These are phyloP conservation scores for Platygyra sinensis DNA, from an alignment of 64 coral and sea anemone species.

Conservation along the genomic window DNA sequence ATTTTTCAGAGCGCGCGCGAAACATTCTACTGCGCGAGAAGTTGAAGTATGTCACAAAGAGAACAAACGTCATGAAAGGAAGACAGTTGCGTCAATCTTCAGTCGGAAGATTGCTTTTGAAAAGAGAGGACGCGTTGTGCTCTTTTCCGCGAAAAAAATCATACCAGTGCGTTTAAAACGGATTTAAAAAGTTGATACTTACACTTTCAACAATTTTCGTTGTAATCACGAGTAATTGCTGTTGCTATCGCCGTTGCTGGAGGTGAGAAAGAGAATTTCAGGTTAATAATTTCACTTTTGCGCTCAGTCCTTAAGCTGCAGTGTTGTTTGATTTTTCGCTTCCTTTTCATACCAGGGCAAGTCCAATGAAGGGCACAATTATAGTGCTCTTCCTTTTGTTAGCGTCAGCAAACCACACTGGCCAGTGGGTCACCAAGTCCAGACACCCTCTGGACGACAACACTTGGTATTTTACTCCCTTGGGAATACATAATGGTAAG, in stretches of 20 bases:
- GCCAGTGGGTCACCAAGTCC: background rate
- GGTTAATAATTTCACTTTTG: background rate
- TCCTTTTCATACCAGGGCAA: background rate
- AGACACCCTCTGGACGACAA: background rate
- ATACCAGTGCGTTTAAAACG: background rate
- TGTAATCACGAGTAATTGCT: background rate
- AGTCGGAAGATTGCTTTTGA: background rate
- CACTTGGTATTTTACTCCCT: background rate
- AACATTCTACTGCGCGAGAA: background rate
- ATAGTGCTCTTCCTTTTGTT: constrained; percentile 19
- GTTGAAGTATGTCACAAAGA: constrained; percentile 15
- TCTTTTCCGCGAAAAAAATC: background rate
- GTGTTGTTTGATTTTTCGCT: background rate
- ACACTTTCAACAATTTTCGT: background rate
- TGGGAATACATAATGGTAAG: constrained; percentile 6
- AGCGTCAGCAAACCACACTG: constrained; percentile 11
- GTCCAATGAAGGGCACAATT: background rate
- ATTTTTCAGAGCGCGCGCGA: background rate
- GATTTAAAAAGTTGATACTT: background rate
- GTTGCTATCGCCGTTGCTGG: too few relatives aligned
- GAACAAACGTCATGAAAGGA: background rate
- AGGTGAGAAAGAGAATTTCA: background rate
- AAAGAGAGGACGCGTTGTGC: background rate
- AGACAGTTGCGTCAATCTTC: background rate
- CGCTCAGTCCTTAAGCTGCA: background rate